Percentiles rank a stretch among this genome's conserved stretches.
These are phyloP conservation scores for Catostomus latipinnis DNA, from an alignment of 2,797 vertebrate genomes.

Conservation along the genomic window DNA sequence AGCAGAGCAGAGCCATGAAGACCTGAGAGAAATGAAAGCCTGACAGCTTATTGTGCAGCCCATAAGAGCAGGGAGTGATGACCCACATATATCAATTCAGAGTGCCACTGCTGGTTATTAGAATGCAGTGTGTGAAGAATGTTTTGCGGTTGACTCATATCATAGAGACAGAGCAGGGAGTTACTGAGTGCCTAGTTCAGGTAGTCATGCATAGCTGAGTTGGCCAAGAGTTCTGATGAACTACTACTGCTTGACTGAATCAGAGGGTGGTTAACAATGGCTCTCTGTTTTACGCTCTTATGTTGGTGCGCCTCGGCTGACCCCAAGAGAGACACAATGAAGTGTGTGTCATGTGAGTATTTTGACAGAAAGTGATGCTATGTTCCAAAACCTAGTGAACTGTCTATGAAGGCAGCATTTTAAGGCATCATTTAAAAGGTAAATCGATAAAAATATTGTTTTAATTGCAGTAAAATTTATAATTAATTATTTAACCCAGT, in stretches of 20 bases:
- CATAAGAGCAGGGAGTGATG: conserved; percentile 38
- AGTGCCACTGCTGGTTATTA: conserved; percentile 15
- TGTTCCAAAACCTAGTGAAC: no score
- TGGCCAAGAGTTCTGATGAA: conserved; percentile 54
- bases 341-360: conserved; percentile 30
- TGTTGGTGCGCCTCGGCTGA: conserved; percentile 39
- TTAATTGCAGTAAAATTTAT: no score
- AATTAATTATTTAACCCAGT: no score
- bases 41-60: conserved; percentile 27
- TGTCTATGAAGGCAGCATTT: no score
- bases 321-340: neutral
- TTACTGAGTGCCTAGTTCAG: conserved; percentile 37
- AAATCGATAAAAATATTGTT: no score
- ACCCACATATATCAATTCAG: conserved; percentile 44
- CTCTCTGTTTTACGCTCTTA: conserved; percentile 49
- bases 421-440: no score
- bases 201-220: conserved; percentile 57
- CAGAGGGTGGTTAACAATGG: conserved; percentile 53
- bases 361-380: neutral
- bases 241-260: conserved; percentile 50
- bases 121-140: conserved; percentile 29
- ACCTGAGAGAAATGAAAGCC: conserved; percentile 19
- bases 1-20: conserved; percentile 15
- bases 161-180: conserved; percentile 36
- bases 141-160: conserved; percentile 32